Evolutionary conservation across 2,888 invertebrate species (phyloP).

Genomic region (Lasioglossum lativentre): DNA sequence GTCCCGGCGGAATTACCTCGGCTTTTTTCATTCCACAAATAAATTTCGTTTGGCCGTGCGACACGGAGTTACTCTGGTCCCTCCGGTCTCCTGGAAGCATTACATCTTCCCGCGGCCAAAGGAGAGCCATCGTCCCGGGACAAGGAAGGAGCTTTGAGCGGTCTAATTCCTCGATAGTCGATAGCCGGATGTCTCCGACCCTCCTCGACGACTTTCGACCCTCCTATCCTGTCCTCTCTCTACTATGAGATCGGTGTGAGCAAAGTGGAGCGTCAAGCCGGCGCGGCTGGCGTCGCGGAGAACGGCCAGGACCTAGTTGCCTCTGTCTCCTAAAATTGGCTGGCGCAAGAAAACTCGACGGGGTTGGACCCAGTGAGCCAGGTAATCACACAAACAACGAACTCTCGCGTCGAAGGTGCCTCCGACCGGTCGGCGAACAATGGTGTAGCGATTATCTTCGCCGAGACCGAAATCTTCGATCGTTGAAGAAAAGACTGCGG

Average conservation of each 20-base stretch:
- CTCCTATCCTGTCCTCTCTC: constrained; percentile 4
- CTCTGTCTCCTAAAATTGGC: constrained; percentile 73
- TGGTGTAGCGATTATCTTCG: constrained; percentile 30
- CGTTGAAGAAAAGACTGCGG: neutral
- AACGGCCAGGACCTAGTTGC: constrained; percentile 33
- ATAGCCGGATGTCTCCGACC: constrained; percentile 36
- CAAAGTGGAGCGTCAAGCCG: constrained; percentile 47
- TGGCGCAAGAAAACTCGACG: constrained; percentile 68
- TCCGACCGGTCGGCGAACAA: constrained; percentile 42
- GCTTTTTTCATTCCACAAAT: constrained; percentile 29
- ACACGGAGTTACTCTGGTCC: constrained; percentile 38
- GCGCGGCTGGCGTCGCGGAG: constrained; percentile 12
- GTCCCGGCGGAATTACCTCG: constrained; percentile 22
- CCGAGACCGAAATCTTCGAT: constrained; percentile 9
- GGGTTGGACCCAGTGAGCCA: constrained; percentile 65
- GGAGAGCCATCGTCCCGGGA: constrained; percentile 43
- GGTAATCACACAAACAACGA: constrained; percentile 76
- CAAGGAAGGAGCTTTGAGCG: constrained; percentile 58
- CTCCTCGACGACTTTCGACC: constrained; percentile 38
- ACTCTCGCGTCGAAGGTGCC: constrained; percentile 50
- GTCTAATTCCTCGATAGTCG: constrained; percentile 66
- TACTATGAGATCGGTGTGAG: constrained; percentile 21
- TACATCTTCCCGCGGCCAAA: constrained; percentile 48
- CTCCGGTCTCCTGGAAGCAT: constrained; percentile 49
- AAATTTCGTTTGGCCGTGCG: constrained; percentile 42